phyloP scores from a whole-genome alignment of 2,888 invertebrate genomes.

The Agonopterix alstromeriana region DNA sequence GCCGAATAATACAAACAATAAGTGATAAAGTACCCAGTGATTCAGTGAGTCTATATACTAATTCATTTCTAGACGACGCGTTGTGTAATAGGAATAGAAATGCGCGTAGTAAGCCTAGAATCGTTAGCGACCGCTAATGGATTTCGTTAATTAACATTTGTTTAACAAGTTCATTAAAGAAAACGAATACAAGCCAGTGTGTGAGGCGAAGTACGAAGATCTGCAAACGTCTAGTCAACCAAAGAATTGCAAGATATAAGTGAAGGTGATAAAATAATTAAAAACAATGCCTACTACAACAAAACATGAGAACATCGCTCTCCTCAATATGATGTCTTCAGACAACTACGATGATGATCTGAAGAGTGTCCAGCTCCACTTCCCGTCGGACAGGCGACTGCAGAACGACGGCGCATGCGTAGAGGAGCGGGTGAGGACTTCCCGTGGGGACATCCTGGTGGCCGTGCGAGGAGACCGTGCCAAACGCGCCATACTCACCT shows the following conservation, averaged over 20 bases:
- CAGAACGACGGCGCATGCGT: slow-evolving; percentile 73
- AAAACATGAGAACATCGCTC: slow-evolving; percentile 64
- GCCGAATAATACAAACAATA: slow-evolving; percentile 29
- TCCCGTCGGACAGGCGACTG: slow-evolving; percentile 83
- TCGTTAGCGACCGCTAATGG: slow-evolving; percentile 39
- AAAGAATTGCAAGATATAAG: slow-evolving; percentile 7
- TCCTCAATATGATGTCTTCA: slow-evolving; percentile 80
- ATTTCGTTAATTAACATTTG: slow-evolving; percentile 40
- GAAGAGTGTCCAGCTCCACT: slow-evolving; percentile 92
- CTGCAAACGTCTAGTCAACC: no score
- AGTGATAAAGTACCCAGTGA: slow-evolving; percentile 36
- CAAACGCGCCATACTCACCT: slow-evolving; percentile 96
- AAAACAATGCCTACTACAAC: slow-evolving; percentile 57
- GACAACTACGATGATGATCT: slow-evolving; percentile 96
- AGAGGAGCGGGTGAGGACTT: slow-evolving; percentile 90
- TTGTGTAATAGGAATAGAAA: slow-evolving; percentile 33
- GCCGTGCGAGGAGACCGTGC: slow-evolving; percentile 95
- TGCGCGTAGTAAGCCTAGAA: slow-evolving; percentile 35
- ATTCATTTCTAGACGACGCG: slow-evolving; percentile 20
- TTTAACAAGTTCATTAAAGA: slow-evolving; percentile 16
- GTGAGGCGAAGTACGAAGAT: neutral
- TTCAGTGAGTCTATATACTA: slow-evolving; percentile 34
- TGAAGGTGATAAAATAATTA: slow-evolving; percentile 6
- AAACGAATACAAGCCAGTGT: slow-evolving; percentile 2
- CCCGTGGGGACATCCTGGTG: slow-evolving; percentile 93